phyloP scores from a whole-genome alignment of 2,113 vertebrate genomes.

The Rhea pennata region DNA sequence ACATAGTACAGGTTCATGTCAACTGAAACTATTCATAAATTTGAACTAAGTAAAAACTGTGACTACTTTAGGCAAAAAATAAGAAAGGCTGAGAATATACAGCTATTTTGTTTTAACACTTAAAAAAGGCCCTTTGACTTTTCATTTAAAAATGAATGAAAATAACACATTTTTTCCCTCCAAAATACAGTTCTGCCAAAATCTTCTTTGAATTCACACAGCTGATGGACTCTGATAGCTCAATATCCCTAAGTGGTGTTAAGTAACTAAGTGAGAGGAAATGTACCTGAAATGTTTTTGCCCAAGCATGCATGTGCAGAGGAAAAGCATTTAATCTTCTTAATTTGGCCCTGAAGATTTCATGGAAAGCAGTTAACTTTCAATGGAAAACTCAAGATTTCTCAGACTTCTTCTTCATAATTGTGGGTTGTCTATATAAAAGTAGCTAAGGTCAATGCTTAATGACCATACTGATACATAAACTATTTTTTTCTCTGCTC shows the following conservation, averaged over 20 bases:
- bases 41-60: background rate
- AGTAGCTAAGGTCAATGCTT: background rate
- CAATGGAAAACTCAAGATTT: background rate
- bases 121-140: background rate
- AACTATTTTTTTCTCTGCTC: background rate
- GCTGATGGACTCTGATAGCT: background rate
- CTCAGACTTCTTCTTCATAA: background rate
- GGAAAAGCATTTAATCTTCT: background rate
- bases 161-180: background rate
- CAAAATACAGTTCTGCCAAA: background rate
- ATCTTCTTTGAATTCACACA: background rate
- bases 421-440: background rate
- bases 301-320: background rate
- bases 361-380: background rate
- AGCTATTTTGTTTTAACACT: background rate
- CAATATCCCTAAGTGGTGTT: background rate
- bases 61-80: background rate
- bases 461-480: background rate
- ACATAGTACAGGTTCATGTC: background rate
- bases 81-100: background rate
- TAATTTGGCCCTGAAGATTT: background rate
- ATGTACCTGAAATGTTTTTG: background rate
- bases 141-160: background rate
- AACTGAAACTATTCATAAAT: background rate
- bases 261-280: background rate